phyloP scores from a whole-genome alignment of 2,888 invertebrate genomes.

The Polydrusus cervinus region DNA sequence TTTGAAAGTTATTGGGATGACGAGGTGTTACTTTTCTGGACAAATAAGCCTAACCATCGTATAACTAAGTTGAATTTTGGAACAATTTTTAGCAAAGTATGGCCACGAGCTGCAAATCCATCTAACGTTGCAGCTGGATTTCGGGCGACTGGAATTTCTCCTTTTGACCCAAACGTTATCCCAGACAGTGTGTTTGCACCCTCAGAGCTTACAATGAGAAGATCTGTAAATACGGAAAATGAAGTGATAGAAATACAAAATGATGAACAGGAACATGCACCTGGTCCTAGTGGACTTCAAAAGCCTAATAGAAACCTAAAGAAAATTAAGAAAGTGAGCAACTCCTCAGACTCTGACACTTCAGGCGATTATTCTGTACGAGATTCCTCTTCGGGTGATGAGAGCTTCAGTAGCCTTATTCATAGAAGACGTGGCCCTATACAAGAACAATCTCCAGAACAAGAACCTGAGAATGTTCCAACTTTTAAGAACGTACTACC shows the following conservation, averaged over 20 bases:
- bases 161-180: background rate
- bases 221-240: background rate
- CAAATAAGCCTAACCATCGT: background rate
- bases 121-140: background rate
- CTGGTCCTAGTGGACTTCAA: background rate
- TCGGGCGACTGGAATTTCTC: background rate
- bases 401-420: background rate
- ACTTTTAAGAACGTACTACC: background rate
- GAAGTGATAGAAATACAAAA: background rate
- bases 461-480: too few relatives aligned
- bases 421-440: background rate
- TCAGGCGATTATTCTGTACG: conserved; percentile 3
- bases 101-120: background rate
- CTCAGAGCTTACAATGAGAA: background rate
- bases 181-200: background rate
- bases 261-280: background rate
- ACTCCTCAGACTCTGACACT: background rate
- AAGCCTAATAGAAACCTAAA: background rate
- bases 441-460: background rate
- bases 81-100: background rate
- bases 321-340: background rate
- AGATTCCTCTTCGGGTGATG: background rate
- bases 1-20: background rate
- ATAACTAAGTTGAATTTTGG: background rate
- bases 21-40: background rate